Conservation (phyloP, 2,113 vertebrate genomes). For the Mellivora capensis region DNA sequence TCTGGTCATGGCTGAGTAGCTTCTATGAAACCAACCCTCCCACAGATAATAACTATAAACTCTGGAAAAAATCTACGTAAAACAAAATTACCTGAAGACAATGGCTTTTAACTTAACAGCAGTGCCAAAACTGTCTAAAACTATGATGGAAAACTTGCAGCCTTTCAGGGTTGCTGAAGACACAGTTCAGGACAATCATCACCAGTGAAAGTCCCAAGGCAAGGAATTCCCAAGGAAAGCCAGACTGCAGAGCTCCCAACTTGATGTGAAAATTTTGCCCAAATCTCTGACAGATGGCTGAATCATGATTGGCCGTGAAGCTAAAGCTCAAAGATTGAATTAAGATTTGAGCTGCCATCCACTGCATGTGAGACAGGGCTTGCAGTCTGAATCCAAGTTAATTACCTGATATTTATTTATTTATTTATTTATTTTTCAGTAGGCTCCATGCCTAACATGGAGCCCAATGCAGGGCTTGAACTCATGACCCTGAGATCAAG, state of each 20-base stretch:
- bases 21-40: background rate
- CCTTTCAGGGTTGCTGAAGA: background rate
- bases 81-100: background rate
- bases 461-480: background rate
- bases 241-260: too few relatives aligned
- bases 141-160: background rate
- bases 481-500: background rate
- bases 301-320: background rate
- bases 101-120: background rate
- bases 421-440: background rate
- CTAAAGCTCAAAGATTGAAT: background rate
- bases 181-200: background rate
- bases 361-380: background rate
- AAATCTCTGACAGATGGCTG: too few relatives aligned
- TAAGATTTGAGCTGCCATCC: background rate
- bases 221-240: background rate
- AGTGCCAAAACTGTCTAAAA: background rate
- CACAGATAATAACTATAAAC: background rate
- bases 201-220: background rate
- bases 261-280: background rate
- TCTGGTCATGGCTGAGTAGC: background rate
- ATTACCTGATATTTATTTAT: background rate
- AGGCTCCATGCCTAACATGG: background rate
- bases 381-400: background rate
- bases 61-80: background rate